Base-by-base conservation (phyloP, 2,888 invertebrate genomes). In the Drosophila mayaguana region DNA sequence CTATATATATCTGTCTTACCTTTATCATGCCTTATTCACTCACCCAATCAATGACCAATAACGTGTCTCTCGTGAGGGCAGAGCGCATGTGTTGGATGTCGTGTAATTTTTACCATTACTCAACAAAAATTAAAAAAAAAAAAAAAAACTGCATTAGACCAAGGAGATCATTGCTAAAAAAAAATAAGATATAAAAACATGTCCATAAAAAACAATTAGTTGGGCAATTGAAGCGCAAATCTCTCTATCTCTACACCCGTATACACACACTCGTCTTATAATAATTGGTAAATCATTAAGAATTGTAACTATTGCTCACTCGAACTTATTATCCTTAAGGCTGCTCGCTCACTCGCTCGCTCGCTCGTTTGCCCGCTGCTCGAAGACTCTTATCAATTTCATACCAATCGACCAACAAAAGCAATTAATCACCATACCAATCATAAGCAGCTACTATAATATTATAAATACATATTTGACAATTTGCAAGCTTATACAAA, bases 1-100 rank as follows among this genome's bases (percentile, higher is more conserved):
- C 32, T 75, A 57, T 71, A 59, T 64, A 14, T 70, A 54, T 66
- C 55, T 46, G 14, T 32, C 50, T 32, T 71, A 51, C 34, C 54
- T 72, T 25, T 70, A 63, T 75, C 75, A 75, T 79, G 57, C 67
- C 70, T 70, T 63, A 22, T 81, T 78, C 66, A 81, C 78, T 85
- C 76, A 90, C 81, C 81, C 67, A 79, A 72, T 74, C 74, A 72
- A 80, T 79, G 77, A 89, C 92, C 92, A 92, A 92, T 92, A 88
- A 88, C 90, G 91, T 92, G 92, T 92, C 92, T 92, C 91, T 91
- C 88, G 84, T 88, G 87, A 92, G 92, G 92, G 93, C 93, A 92
- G 93, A 93, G 93, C 93, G 93, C 92, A 93, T 93, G 93, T 93
- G 93, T 93, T 93, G 93, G 93, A 93, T 93, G 93, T 92, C 92